Evolutionary conservation across 2,113 vertebrate genomes (phyloP).

Genomic region (Malurus elegans): DNA sequence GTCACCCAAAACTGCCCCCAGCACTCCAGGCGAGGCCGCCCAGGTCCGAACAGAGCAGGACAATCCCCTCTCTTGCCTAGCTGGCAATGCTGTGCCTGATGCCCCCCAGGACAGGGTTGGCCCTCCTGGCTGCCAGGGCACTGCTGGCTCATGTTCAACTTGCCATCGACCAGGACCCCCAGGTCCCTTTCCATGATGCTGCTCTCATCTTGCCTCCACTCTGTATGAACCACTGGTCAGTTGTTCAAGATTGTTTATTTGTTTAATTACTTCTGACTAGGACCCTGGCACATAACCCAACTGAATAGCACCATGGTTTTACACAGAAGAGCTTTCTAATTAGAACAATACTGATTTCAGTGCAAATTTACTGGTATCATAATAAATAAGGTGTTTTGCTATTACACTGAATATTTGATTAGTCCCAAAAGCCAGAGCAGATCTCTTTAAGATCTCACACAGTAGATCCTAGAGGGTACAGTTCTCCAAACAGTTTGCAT

Average conservation of each 20-base stretch:
- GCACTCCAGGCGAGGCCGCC: fast-evolving
- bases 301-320: not conserved
- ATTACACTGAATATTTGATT: not conserved
- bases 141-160: fast-evolving
- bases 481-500: not conserved
- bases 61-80: fast-evolving
- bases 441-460: not conserved
- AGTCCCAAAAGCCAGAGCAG: not conserved
- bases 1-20: not conserved
- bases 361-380: not conserved
- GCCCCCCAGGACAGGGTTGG: fast-evolving
- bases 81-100: fast-evolving
- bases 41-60: fast-evolving
- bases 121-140: not conserved
- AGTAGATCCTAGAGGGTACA: not conserved
- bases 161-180: fast-evolving
- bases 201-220: not conserved
- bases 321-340: not conserved
- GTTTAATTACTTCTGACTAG: not conserved
- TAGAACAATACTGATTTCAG: not conserved
- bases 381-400: not conserved
- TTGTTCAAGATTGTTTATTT: not conserved
- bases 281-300: not conserved
- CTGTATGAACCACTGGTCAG: not conserved
- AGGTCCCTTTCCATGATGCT: not conserved